Percentiles rank a stretch among this genome's conserved stretches.
These are phyloP conservation scores for Lampris incognitus DNA, from an alignment of 2,113 vertebrate species.

Conservation along the genomic window DNA sequence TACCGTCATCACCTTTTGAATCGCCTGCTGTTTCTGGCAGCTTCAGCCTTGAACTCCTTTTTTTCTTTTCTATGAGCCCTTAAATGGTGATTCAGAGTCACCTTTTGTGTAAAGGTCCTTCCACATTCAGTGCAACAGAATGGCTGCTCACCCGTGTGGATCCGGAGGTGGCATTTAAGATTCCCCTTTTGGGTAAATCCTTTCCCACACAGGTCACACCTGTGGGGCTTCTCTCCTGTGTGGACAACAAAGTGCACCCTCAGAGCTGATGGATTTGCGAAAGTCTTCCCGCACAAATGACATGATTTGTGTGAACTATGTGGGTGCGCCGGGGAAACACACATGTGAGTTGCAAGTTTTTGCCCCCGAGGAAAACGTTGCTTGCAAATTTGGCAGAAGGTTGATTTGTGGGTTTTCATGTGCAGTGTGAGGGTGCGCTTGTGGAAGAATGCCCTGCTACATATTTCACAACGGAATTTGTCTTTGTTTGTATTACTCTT, in stretches of 20 bases:
- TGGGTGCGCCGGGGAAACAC: conserved; percentile 20
- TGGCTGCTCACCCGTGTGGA: conserved; percentile 75
- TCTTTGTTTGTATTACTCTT: conserved; percentile 5
- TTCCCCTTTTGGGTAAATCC: conserved; percentile 77
- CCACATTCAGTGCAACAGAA: conserved; percentile 72
- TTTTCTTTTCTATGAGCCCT: conserved; percentile 50
- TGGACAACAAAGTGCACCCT: conserved; percentile 72
- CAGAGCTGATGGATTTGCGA: conserved; percentile 68
- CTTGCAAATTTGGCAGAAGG: conserved; percentile 69
- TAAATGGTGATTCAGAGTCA: conserved; percentile 75
- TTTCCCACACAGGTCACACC: conserved; percentile 67
- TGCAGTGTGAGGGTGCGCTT: conserved; percentile 70
- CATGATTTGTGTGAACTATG: conserved; percentile 46
- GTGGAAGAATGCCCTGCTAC: conserved; percentile 63
- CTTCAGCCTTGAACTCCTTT: conserved; percentile 13
- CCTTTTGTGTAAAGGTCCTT: conserved; percentile 72
- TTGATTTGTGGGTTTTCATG: conserved; percentile 71
- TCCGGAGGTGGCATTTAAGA: conserved; percentile 74
- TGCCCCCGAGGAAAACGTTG: conserved; percentile 52
- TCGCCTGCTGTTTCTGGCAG: neutral
- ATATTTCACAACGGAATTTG: conserved; percentile 62
- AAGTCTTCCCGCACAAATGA: conserved; percentile 70
- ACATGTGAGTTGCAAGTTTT: conserved; percentile 62
- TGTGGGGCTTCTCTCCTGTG: conserved; percentile 74
- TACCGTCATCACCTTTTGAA: conserved; percentile 6